Conservation (phyloP, 2,797 vertebrate genomes). For the Tachyglossus aculeatus region DNA sequence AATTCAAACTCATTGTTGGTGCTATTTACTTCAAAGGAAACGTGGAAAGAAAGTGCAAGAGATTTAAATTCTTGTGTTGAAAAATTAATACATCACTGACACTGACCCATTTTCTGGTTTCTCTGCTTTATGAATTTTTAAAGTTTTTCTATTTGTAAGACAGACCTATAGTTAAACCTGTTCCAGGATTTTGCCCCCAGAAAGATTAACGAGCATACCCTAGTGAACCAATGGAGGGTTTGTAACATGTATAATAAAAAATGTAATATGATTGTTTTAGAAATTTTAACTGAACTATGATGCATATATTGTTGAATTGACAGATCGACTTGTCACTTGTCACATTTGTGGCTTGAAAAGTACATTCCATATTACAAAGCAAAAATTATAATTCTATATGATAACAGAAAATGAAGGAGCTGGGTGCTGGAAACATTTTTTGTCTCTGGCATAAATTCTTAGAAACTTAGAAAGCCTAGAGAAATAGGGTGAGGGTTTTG, state of each 20-base stretch:
- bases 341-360: too few species aligned
- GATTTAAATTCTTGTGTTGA: slow-evolving; percentile 69
- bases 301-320: not conserved
- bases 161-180: slow-evolving; percentile 35
- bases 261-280: not conserved
- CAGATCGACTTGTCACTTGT: too few species aligned
- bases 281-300: not conserved
- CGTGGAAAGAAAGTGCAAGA: slow-evolving; percentile 36
- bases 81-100: slow-evolving; percentile 75
- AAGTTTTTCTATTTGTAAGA: slow-evolving; percentile 63
- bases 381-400: too few species aligned
- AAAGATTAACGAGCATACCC: slow-evolving; percentile 43
- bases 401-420: too few species aligned
- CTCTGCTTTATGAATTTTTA: slow-evolving; percentile 66
- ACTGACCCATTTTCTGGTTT: slow-evolving; percentile 73
- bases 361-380: too few species aligned
- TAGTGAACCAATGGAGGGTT: not conserved
- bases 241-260: not conserved
- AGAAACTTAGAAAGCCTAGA: too few species aligned
- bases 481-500: too few species aligned
- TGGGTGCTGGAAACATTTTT: too few species aligned
- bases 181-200: slow-evolving; percentile 21
- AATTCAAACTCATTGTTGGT: slow-evolving; percentile 48
- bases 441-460: too few species aligned
- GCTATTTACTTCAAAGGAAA: slow-evolving; percentile 74